Conservation (phyloP, 2,797 vertebrate species). For the Microcaecilia unicolor region DNA sequence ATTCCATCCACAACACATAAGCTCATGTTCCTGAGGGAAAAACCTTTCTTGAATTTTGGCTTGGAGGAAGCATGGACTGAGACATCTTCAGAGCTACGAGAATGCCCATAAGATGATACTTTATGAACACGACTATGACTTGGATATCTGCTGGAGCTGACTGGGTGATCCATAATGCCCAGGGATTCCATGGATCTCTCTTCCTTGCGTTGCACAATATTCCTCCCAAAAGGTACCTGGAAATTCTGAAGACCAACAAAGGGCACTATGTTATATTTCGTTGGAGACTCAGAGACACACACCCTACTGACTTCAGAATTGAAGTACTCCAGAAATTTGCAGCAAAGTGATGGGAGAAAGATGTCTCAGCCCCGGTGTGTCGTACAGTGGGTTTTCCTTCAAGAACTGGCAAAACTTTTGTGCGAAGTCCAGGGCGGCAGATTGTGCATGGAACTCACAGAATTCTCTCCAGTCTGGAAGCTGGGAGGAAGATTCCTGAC, state of each 20-base stretch:
- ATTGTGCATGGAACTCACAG: conserved; percentile 88
- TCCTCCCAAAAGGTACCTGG: conserved; percentile 70
- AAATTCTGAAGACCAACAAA: conserved; percentile 82
- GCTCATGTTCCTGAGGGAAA: conserved; percentile 94
- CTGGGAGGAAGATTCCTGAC: conserved; percentile 64
- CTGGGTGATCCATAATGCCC: conserved; percentile 75
- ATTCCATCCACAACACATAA: conserved; percentile 89
- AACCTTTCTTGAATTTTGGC: conserved; percentile 87
- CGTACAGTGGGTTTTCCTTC: conserved; percentile 84
- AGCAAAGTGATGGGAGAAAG: conserved; percentile 87
- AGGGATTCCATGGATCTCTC: conserved; percentile 74
- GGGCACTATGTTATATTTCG: conserved; percentile 79
- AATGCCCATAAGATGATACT: conserved; percentile 75
- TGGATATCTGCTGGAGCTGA: conserved; percentile 28
- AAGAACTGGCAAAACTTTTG: conserved; percentile 90
- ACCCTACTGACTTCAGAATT: conserved; percentile 61
- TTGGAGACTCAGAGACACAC: conserved; percentile 55
- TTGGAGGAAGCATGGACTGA: conserved; percentile 62
- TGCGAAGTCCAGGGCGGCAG: conserved; percentile 83
- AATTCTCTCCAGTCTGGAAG: conserved; percentile 95
- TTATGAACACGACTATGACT: conserved; percentile 52
- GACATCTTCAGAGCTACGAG: conserved; percentile 89
- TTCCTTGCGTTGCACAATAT: conserved; percentile 63
- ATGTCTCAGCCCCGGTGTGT: conserved; percentile 80
- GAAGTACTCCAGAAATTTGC: conserved; percentile 86